Conservation (phyloP, 2,888 invertebrate species). For the Conus canariensis region DNA sequence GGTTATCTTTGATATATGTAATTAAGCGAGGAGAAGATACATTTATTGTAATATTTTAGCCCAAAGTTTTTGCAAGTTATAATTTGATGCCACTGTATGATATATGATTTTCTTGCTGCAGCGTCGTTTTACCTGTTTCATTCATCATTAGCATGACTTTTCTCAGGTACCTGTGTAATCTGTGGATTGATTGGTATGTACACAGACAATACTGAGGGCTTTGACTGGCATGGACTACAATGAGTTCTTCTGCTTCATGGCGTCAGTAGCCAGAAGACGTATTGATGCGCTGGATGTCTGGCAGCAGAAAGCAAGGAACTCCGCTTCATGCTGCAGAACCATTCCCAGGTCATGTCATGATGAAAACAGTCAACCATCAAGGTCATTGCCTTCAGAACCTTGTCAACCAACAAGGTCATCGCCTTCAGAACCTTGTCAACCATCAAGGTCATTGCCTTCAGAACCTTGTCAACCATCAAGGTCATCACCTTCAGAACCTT, state of each 20-base stretch:
- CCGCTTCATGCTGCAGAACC: not conserved
- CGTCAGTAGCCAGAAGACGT: slow-evolving; percentile 63
- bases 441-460: no score
- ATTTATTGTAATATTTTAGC: no score
- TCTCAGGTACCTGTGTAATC: not conserved
- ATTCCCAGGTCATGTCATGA: not conserved
- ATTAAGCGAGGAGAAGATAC: no score
- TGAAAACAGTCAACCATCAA: not conserved
- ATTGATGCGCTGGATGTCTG: slow-evolving; percentile 34
- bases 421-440: no score
- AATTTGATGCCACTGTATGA: no score
- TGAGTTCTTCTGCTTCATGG: slow-evolving; percentile 70
- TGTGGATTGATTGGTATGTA: not conserved
- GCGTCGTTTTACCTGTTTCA: no score
- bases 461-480: no score
- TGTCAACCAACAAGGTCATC: no score
- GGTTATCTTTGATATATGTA: no score
- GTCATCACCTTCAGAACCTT: not conserved
- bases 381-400: not conserved
- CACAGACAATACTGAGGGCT: slow-evolving; percentile 74
- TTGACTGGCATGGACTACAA: slow-evolving; percentile 71
- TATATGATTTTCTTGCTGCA: no score
- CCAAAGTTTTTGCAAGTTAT: no score
- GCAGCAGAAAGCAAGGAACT: not conserved
- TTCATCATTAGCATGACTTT: no score